Percentiles rank a stretch among this genome's conserved stretches.
phyloP scores from a whole-genome alignment of 1,140 invertebrate species.

The Oscheius sp. region DNA sequence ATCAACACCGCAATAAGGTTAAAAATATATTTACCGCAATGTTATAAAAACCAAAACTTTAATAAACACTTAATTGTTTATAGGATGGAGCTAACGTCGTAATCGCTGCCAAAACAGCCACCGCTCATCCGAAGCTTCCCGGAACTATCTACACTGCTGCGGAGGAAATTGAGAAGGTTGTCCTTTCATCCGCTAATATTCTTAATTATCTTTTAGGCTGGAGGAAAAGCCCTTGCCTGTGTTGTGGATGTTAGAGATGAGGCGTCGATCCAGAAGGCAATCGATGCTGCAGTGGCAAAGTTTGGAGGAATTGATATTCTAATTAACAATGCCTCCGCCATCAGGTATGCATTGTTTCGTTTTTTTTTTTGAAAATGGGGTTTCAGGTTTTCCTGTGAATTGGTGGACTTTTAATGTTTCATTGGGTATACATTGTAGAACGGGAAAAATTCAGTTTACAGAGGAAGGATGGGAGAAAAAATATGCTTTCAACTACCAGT shows the following conservation, averaged over 20 bases:
- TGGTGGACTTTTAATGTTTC: too few species aligned
- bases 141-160: constrained; percentile 95
- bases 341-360: constrained; percentile 82
- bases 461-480: too few species aligned
- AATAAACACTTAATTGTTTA: too few species aligned
- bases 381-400: too few species aligned
- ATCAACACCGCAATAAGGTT: too few species aligned
- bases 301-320: constrained; percentile 93
- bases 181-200: constrained; percentile 67
- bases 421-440: too few species aligned
- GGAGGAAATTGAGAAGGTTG: constrained; percentile 82
- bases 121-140: constrained; percentile 84
- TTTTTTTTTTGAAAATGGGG: too few species aligned
- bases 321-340: constrained; percentile 68
- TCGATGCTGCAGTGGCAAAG: constrained; percentile 79
- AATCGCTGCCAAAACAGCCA: constrained; percentile 55
- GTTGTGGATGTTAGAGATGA: constrained; percentile 90
- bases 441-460: too few species aligned
- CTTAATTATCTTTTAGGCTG: background rate
- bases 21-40: too few species aligned
- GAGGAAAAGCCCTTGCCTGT: constrained; percentile 77
- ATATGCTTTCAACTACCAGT: too few species aligned
- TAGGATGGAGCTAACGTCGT: constrained; percentile 70
- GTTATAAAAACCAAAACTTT: too few species aligned
- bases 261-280: constrained; percentile 75